Evolutionary conservation across 2,113 vertebrate species (phyloP), one percentile per base, ranked within the genome.

Genomic region (Clarias gariepinus): DNA sequence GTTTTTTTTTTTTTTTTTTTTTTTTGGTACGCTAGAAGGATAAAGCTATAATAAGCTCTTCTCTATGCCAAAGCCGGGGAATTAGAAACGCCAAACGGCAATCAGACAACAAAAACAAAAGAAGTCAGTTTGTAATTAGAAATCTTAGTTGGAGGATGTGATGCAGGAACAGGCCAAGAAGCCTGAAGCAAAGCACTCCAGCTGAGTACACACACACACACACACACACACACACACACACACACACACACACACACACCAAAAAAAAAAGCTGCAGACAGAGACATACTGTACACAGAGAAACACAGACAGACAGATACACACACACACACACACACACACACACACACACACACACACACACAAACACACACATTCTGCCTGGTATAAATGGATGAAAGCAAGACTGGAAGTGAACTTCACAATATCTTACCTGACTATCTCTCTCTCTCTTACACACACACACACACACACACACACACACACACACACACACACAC

Each of bases 341-440:
- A 89, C 69, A 83, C 80, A 41, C 74, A 57, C 6, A 71, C 21
- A 87, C 63, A 60, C 58, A 89, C 91, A 91, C 93, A 94, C 36
- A 74, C 74, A 53, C 47, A 53, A 4, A 53, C 13, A 77, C 47
- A n/a, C 8, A 87, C n/a, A n/a, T n/a, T n/a, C n/a, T n/a, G 90
- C 87, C 89, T 88, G 90, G 86, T 91, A 86, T 92, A 95, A 92
- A 94, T 92, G 92, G 92, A 91, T 90, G 83, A 87, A 88, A 87
- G 88, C 81, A 83, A 60, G 91, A 85, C 91, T 89, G 90, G 90
- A 90, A 92, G 91, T 93, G 87, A 89, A 91, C 78, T 80, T 87
- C 78, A 85, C 63, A 69, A 60, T 83, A 61, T n/a, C 57, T 21
- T 36, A 82, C 68, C 30, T 58, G 68, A 57, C 53, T 60, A 25